These are phyloP conservation scores for Pygmarrhopalites habei DNA, from an alignment of 1,140 invertebrate species.

Conservation along the genomic window DNA sequence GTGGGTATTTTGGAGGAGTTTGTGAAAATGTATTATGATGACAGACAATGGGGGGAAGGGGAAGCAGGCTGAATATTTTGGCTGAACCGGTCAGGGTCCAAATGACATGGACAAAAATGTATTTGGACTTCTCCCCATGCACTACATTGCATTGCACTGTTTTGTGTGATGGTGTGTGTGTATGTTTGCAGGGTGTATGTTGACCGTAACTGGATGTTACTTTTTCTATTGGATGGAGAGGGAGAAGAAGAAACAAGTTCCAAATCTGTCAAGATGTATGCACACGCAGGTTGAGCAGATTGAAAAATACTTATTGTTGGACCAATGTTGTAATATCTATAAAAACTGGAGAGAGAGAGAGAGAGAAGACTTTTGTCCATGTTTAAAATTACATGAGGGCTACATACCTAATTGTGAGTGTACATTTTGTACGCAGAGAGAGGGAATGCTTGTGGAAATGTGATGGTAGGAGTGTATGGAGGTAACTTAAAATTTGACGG, in stretches of 20 bases:
- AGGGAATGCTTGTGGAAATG: not conserved
- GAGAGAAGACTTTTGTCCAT: not conserved
- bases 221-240: too few relatives aligned
- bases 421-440: too few relatives aligned
- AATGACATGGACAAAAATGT: too few relatives aligned
- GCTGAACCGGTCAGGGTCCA: not conserved
- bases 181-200: too few relatives aligned
- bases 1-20: too few relatives aligned
- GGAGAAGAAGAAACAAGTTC: too few relatives aligned
- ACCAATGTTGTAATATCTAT: not conserved
- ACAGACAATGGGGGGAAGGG: slow-evolving; percentile 11
- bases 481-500: slow-evolving; percentile 27
- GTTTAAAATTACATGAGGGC: not conserved
- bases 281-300: not conserved
- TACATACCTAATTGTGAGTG: too few relatives aligned
- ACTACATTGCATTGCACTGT: too few relatives aligned
- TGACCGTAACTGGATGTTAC: too few relatives aligned
- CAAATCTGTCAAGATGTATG: too few relatives aligned
- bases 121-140: too few relatives aligned
- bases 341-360: slow-evolving; percentile 11
- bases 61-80: slow-evolving; percentile 19
- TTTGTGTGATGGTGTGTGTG: too few relatives aligned
- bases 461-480: not conserved
- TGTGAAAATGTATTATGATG: slow-evolving; percentile 8
- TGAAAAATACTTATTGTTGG: not conserved